Base-by-base conservation (phyloP, 2,888 invertebrate species). In the Corythucha ciliata region DNA sequence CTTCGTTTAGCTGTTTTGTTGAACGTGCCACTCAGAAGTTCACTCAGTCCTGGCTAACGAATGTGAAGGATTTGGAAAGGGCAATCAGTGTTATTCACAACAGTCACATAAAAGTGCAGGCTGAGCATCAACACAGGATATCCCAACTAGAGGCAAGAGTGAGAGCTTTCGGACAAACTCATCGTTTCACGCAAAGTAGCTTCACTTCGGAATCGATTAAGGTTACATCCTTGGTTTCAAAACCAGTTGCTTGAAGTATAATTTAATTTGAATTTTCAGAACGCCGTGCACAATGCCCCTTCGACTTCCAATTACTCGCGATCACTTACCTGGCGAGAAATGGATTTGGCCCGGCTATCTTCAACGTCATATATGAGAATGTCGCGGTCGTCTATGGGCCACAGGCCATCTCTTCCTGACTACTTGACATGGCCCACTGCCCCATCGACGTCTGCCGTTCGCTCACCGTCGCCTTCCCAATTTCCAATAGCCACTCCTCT, bases 401-500 rank as follows among this genome's bases (percentile, higher is more conserved):
- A n/a, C n/a, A n/a, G n/a, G n/a, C n/a, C n/a, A n/a, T n/a, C n/a
- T n/a, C n/a, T n/a, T n/a, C n/a, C n/a, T n/a, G n/a, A n/a, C n/a
- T n/a, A n/a, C n/a, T n/a, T n/a, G n/a, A n/a, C n/a, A n/a, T 29
- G 26, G 22, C n/a, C 16, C 41, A 22, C 22, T 49, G 20, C 40
- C 37, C 12, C 29, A 32, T 5, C 16, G 21, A 16, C 21, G 32
- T 16, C 16, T 33, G 2, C 41, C 21, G 10, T 48, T 34, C 48
- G 56, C 12, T 58, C 58, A 12, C 57, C 58, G 2, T 57, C 58
- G 25, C 57, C 58, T 22, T 47, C 57, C 20, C 53, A 55, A 20
- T 72, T 73, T 2, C 71, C 74, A 2, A 69, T 76, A 21, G 73
- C 73, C 1, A 67, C 70, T 1, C 75, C 75, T 7, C 66, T 79